Base-by-base conservation (phyloP, 1,140 invertebrate genomes). In the Steinernema feltiae region DNA sequence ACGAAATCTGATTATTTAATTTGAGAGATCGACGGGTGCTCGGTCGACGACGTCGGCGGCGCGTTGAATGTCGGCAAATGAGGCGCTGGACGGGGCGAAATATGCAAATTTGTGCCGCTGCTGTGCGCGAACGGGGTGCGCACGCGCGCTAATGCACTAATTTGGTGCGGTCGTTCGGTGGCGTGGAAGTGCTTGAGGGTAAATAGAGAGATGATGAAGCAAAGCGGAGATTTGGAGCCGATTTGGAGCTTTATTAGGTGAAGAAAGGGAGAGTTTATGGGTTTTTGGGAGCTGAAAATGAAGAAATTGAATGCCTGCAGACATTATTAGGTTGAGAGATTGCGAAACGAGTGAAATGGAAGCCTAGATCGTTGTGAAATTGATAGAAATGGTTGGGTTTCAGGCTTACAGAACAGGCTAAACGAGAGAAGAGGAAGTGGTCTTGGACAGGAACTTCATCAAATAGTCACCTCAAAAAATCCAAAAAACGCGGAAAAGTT, bases 1-100 rank as follows among this genome's bases (percentile, higher is more conserved):
- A n/a, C n/a, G 53, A 27, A 63, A 63, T 63, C 53, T 63, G 53
- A 63, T 63, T 63, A 63, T 63, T 63, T 63, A 63, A 63, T 63
- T 63, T 63, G 53, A 27, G 53, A 63, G 53, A 63, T 63, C 53
- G 53, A 63, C 53, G 53, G 12, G 15, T n/a, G n/a, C n/a, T n/a
- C n/a, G n/a, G n/a, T n/a, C n/a, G n/a, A n/a, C n/a, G 53, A 63
- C 15, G 53, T 21, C 53, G 53, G 7, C 15, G 53, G 15, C 53
- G 24, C 53, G 15, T 27, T 63, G 35, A 41, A 41, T 41, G 35
- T 41, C 35, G 35, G 7, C 35, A 41, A 41, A 41, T 63, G 53
- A 15, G 24, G 53, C 24, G 12, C 3, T 15, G 53, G 53, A 3
- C 7, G 24, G 3, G 12, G 53, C 2, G 53, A 15, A 15, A 63